Conservation (phyloP, 2,797 vertebrate genomes). For the Odontamblyopus lacepedii region DNA sequence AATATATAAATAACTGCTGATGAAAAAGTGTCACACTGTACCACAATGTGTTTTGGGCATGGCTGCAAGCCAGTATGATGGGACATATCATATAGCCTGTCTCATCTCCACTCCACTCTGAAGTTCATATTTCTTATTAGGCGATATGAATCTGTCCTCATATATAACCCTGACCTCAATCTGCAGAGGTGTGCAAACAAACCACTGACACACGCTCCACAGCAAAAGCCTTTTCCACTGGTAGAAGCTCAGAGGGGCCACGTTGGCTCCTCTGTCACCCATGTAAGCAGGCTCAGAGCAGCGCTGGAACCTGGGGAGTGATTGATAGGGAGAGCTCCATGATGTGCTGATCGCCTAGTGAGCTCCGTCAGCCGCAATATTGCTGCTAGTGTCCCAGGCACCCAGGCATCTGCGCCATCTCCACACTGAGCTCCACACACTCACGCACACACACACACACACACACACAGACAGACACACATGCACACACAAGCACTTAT, state of each 20-base stretch:
- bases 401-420: constrained; percentile 48
- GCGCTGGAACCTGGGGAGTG: constrained; percentile 38
- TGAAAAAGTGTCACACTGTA: neutral
- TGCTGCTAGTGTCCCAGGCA: constrained; percentile 56
- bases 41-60: neutral
- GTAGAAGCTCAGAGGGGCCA: constrained; percentile 52
- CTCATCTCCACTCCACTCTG: constrained; percentile 6
- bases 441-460: neutral
- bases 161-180: constrained; percentile 29
- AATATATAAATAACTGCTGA: no score
- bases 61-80: neutral
- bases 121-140: constrained; percentile 44
- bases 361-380: constrained; percentile 67
- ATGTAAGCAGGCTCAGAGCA: constrained; percentile 27
- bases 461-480: neutral
- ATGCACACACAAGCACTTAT: no score
- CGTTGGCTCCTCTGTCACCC: constrained; percentile 28
- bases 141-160: constrained; percentile 37
- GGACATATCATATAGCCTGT: neutral
- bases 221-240: constrained; percentile 37
- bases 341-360: constrained; percentile 66
- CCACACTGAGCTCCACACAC: constrained; percentile 16
- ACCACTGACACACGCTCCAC: constrained; percentile 20
- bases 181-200: constrained; percentile 33
- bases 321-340: constrained; percentile 58